Evolutionary conservation across 2,888 invertebrate species (phyloP).

Genomic region (Ephialtes manifestator): DNA sequence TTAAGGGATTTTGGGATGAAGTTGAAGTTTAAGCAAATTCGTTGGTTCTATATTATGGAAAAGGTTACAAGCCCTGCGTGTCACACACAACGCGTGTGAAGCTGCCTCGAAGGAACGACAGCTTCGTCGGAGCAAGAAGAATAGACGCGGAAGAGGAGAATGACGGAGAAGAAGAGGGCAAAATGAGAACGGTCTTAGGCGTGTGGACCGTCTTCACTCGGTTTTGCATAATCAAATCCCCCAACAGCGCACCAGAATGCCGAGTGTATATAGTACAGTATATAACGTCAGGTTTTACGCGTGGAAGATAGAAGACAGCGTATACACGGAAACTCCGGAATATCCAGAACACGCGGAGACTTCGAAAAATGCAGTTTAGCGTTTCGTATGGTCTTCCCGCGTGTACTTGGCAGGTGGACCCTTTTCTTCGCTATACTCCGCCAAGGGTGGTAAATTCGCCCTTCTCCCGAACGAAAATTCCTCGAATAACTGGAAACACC

Average conservation of each 20-base stretch:
- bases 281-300: slow-evolving; percentile 51
- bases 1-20: background rate
- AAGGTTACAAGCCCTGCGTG: slow-evolving; percentile 23
- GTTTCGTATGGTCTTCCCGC: slow-evolving; percentile 46
- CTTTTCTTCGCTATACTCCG: background rate
- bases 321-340: slow-evolving; percentile 50
- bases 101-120: slow-evolving; percentile 13
- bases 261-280: slow-evolving; percentile 69
- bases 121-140: slow-evolving; percentile 36
- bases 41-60: background rate
- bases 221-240: slow-evolving; percentile 84
- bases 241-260: slow-evolving; percentile 81
- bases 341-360: slow-evolving; percentile 79
- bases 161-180: slow-evolving; percentile 68
- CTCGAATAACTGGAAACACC: slow-evolving; percentile 76
- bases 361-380: slow-evolving; percentile 81
- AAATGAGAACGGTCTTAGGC: slow-evolving; percentile 71
- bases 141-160: slow-evolving; percentile 35
- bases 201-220: slow-evolving; percentile 54
- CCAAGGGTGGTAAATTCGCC: slow-evolving; percentile 45
- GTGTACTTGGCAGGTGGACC: slow-evolving; percentile 47
- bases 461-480: slow-evolving; percentile 76
- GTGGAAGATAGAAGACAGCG: slow-evolving; percentile 42
- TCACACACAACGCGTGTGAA: slow-evolving; percentile 35
- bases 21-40: slow-evolving; percentile 29